Percentiles rank a stretch among this genome's conserved stretches.
phyloP scores from a whole-genome alignment of 2,113 vertebrate species.

The Prunella himalayana region DNA sequence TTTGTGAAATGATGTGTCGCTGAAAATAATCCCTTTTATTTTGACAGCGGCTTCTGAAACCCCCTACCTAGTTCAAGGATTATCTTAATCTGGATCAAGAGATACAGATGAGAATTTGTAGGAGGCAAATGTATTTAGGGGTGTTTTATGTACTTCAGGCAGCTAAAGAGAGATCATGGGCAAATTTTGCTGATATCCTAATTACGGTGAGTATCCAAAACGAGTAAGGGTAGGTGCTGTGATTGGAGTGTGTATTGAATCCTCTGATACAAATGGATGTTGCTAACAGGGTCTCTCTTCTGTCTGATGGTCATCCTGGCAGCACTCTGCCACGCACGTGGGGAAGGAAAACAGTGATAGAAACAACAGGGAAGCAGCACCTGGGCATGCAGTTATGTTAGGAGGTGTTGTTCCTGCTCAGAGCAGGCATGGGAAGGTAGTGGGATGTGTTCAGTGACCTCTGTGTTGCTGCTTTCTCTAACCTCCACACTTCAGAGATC shows the following conservation, averaged over 20 bases:
- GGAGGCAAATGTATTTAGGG: neutral
- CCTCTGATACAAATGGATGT: accelerated
- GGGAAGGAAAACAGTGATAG: neutral
- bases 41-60: neutral
- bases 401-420: neutral
- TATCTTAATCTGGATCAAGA: slow-evolving; percentile 28
- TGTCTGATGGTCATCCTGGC: neutral
- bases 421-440: neutral
- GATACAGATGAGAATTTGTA: neutral
- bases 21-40: slow-evolving; percentile 6
- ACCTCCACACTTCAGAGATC: neutral
- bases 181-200: neutral
- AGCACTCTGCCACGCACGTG: accelerated
- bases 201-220: neutral
- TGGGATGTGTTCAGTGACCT: neutral
- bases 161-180: neutral
- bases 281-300: neutral
- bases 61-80: neutral
- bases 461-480: neutral
- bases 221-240: neutral
- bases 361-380: neutral
- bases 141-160: neutral
- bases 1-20: neutral
- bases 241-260: neutral
- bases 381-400: neutral